Percentiles rank a stretch among this genome's conserved stretches.
Evolutionary conservation across 1,140 invertebrate genomes (phyloP).

Genomic region (Fopius arisanus): DNA sequence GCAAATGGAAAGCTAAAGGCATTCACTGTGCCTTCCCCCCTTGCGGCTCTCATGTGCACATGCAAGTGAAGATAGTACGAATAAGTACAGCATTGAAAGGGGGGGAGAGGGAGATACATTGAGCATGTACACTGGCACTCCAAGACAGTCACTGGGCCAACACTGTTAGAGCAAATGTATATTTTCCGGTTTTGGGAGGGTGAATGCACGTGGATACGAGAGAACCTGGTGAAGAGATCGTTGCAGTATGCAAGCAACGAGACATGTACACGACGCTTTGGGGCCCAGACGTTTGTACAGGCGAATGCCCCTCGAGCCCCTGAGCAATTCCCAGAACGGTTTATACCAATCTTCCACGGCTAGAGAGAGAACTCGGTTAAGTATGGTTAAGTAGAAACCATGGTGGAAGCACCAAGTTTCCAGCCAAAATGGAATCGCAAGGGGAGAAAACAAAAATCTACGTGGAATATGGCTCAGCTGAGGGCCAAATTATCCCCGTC

Average conservation of each 20-base stretch:
- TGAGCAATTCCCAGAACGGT: constrained; percentile 1
- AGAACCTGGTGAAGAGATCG: neutral
- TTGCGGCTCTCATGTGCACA: neutral
- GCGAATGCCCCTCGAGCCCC: neutral
- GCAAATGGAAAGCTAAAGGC: neutral
- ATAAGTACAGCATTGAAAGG: neutral
- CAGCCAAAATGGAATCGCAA: constrained; percentile 3
- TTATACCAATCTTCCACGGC: constrained; percentile 1
- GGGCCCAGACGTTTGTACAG: neutral
- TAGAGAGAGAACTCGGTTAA: neutral
- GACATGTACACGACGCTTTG: neutral
- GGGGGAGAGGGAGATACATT: neutral
- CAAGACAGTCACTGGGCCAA: constrained; percentile 7
- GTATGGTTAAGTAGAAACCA: neutral
- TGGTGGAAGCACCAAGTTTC: neutral
- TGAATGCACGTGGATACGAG: neutral
- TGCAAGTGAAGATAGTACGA: neutral
- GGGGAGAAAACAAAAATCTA: neutral
- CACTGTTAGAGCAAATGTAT: neutral
- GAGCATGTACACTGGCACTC: neutral
- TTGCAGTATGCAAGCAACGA: neutral
- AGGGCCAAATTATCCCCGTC: neutral
- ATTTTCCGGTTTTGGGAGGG: neutral
- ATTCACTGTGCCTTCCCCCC: neutral
- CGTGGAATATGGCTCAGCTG: neutral